Percentiles rank a stretch among this genome's conserved stretches.
Evolutionary conservation across 2,888 invertebrate genomes (phyloP).

Genomic region (Yponomeuta cagnagella): DNA sequence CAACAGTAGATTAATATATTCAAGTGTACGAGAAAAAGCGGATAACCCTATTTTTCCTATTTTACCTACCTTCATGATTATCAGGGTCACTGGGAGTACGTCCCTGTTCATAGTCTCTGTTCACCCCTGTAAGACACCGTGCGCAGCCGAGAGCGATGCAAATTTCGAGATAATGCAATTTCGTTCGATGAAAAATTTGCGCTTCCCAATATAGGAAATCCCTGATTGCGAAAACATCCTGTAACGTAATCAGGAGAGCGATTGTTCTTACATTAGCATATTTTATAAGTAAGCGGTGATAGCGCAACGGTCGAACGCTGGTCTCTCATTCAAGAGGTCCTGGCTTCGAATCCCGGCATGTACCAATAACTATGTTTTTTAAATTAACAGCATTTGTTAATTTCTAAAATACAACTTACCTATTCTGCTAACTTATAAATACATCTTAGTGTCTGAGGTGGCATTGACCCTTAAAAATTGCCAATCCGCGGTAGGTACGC

Average conservation of each 20-base stretch:
- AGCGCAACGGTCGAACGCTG: neutral
- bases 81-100: neutral
- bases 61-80: no score
- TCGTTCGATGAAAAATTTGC: conserved; percentile 68
- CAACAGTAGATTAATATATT: no score
- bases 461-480: no score
- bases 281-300: neutral
- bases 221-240: conserved; percentile 67
- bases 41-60: no score
- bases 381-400: no score
- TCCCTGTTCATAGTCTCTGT: neutral
- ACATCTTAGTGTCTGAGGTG: no score
- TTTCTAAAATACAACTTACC: no score
- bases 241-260: conserved; percentile 31
- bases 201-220: conserved; percentile 41
- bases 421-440: no score
- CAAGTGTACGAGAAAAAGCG: no score
- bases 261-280: conserved; percentile 3
- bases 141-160: conserved; percentile 65
- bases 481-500: no score
- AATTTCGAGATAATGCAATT: conserved; percentile 67
- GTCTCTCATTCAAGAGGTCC: neutral
- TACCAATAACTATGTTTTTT: no score
- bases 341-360: no score
- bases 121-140: neutral